phyloP scores from a whole-genome alignment of 2,888 invertebrate genomes.

The Ceramica pisi region DNA sequence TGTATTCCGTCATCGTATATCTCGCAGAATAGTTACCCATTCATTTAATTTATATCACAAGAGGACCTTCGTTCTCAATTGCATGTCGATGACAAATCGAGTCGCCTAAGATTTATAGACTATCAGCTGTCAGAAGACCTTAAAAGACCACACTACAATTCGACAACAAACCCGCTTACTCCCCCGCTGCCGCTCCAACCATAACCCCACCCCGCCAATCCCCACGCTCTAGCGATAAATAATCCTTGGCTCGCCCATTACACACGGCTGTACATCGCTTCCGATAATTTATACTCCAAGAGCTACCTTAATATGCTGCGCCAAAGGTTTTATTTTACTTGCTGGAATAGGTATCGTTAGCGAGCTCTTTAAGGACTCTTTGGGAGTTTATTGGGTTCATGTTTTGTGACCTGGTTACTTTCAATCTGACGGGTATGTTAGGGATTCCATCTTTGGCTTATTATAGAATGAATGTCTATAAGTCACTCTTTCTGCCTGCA shows the following conservation, averaged over 20 bases:
- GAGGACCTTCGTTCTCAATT: not conserved
- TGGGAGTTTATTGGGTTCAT: constrained; percentile 18
- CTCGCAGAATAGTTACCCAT: too few species aligned
- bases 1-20: too few species aligned
- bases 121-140: too few species aligned
- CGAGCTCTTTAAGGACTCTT: constrained; percentile 30
- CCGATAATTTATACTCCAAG: constrained; percentile 81
- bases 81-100: not conserved
- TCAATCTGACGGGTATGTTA: not conserved
- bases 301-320: constrained; percentile 72
- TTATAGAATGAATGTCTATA: too few species aligned
- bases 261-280: constrained; percentile 74
- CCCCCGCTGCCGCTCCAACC: constrained; percentile 34
- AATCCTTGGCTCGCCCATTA: constrained; percentile 81
- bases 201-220: constrained; percentile 58
- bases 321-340: constrained; percentile 55
- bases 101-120: too few species aligned
- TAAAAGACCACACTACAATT: too few species aligned
- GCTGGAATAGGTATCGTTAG: constrained; percentile 26
- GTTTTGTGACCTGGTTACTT: not conserved
- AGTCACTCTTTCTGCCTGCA: too few species aligned
- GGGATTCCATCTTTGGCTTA: not conserved
- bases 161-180: not conserved
- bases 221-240: constrained; percentile 85
- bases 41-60: too few species aligned